Percentiles rank a stretch among this genome's conserved stretches.
phyloP scores from a whole-genome alignment of 2,113 vertebrate genomes.

The Apteryx owenii region DNA sequence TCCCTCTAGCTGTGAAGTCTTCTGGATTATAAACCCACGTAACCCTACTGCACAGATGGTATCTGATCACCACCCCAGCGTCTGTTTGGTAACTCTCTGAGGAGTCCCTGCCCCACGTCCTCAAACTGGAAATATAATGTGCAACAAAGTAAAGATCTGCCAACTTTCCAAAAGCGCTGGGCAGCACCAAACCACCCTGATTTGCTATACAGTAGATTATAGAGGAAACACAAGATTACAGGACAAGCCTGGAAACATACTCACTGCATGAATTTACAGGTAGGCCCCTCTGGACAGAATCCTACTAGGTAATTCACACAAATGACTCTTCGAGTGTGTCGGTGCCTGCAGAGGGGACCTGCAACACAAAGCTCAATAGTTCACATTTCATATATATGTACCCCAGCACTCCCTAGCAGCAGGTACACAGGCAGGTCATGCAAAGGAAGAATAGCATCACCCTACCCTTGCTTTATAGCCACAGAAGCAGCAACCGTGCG shows the following conservation, averaged over 20 bases:
- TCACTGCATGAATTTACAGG: constrained; percentile 99
- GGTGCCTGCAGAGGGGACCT: constrained; percentile 97
- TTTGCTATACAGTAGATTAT: accelerated
- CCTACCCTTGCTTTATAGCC: background rate
- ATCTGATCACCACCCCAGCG: background rate
- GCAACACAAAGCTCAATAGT: constrained; percentile 43
- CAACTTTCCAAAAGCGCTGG: background rate
- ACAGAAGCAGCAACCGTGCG: background rate
- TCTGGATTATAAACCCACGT: background rate
- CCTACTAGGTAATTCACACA: constrained; percentile 99
- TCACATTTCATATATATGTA: accelerated
- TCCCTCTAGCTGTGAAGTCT: background rate
- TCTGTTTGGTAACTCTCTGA: background rate
- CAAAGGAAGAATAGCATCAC: background rate
- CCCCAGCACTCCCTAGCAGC: background rate
- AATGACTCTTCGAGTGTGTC: constrained; percentile 96
- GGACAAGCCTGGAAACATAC: constrained; percentile 64
- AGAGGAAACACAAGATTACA: background rate
- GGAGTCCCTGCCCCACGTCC: background rate
- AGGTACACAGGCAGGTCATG: background rate
- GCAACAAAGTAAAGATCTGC: background rate
- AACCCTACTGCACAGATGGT: background rate
- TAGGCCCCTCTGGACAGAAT: constrained; percentile 95
- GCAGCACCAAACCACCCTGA: background rate
- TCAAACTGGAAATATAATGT: background rate